Conservation (phyloP, 1,140 invertebrate genomes). For the Penaeus indicus region DNA sequence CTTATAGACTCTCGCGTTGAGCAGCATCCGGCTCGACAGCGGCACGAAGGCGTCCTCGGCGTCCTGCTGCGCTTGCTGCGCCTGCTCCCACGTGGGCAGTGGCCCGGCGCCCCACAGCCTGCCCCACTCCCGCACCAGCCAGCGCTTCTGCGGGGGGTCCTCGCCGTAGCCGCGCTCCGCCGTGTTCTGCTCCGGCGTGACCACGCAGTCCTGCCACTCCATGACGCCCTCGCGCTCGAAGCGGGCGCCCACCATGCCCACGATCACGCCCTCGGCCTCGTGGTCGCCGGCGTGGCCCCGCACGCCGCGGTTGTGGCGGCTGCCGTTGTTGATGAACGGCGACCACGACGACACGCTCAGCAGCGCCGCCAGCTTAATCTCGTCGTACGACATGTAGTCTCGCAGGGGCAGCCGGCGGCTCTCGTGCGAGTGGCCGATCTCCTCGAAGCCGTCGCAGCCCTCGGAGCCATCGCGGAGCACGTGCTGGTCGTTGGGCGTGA, state of each 20-base stretch:
- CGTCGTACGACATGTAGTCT: constrained; percentile 74
- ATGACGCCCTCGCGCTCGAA: constrained; percentile 72
- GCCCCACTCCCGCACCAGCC: constrained; percentile 69
- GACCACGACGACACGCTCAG: constrained; percentile 76
- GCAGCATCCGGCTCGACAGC: constrained; percentile 55
- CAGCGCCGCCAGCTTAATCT: constrained; percentile 76
- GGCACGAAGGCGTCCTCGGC: constrained; percentile 28
- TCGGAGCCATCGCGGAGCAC: constrained; percentile 72
- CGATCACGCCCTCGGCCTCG: constrained; percentile 69
- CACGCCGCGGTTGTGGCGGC: constrained; percentile 75
- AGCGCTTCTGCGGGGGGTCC: constrained; percentile 59
- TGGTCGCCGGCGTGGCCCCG: constrained; percentile 69
- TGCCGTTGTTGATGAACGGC: constrained; percentile 77
- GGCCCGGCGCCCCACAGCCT: constrained; percentile 69
- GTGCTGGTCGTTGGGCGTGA: constrained; percentile 72
- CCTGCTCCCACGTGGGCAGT: constrained; percentile 70
- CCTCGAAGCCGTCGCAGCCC: constrained; percentile 73
- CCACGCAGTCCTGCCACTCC: constrained; percentile 76
- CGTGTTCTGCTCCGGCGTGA: constrained; percentile 73
- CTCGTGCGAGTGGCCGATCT: constrained; percentile 72
- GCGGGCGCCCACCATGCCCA: constrained; percentile 73
- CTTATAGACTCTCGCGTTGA: constrained; percentile 72
- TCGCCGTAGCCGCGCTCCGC: constrained; percentile 71
- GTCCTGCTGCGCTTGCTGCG: constrained; percentile 28
- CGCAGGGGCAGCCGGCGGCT: constrained; percentile 69